Conservation (phyloP, 2,888 invertebrate genomes). For the Tipula lateralis region DNA sequence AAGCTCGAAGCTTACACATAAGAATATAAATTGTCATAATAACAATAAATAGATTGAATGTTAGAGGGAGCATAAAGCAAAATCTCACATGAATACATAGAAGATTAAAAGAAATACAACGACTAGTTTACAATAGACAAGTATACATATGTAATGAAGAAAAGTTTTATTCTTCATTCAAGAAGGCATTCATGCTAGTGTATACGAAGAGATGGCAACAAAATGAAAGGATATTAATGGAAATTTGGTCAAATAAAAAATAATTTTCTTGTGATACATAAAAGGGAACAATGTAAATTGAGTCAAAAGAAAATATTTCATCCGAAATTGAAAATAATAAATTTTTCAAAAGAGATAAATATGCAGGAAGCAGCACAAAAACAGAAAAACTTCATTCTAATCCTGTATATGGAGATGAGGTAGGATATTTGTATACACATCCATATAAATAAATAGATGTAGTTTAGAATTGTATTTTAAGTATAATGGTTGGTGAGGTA, state of each 20-base stretch:
- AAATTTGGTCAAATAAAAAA: background rate
- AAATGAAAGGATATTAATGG: background rate
- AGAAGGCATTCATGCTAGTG: background rate
- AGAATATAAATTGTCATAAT: background rate
- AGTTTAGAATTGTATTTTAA: no score
- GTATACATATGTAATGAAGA: background rate
- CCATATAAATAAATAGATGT: no score
- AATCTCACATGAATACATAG: background rate
- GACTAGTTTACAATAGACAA: background rate
- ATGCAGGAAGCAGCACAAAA: background rate
- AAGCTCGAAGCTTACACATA: background rate
- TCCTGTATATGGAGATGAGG: no score
- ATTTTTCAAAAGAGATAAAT: background rate
- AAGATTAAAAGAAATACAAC: background rate
- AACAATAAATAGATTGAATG: background rate
- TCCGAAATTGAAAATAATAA: background rate
- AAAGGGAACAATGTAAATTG: background rate
- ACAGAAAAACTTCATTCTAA: no score
- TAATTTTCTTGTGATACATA: background rate
- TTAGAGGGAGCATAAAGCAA: background rate
- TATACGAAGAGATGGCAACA: background rate
- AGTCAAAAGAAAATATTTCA: background rate
- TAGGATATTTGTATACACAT: no score
- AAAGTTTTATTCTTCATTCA: background rate
- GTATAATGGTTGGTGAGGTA: no score